phyloP scores from a whole-genome alignment of 2,888 invertebrate species.

The Xanthorhoe spadicearia region DNA sequence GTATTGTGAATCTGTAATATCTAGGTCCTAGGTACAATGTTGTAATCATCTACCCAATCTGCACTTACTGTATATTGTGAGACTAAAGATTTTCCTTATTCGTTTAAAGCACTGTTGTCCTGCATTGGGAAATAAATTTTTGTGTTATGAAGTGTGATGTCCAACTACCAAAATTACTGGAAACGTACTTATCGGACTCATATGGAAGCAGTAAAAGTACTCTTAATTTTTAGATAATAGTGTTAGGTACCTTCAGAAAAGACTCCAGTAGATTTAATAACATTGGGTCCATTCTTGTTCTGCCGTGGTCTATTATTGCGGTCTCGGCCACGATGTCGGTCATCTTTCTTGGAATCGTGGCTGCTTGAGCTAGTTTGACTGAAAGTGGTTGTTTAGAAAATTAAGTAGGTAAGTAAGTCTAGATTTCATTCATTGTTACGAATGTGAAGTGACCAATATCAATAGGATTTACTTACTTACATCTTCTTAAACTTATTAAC shows the following conservation, averaged over 20 bases:
- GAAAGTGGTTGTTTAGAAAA: background rate
- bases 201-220: no score
- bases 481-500: background rate
- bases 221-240: background rate
- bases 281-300: conserved; percentile 65
- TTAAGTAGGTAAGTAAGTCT: background rate
- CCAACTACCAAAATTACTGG: no score
- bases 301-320: conserved; percentile 63
- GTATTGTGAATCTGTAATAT: no score
- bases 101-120: no score
- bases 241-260: conserved; percentile 76
- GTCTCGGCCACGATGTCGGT: conserved; percentile 59
- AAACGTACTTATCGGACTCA: no score
- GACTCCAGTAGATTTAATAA: conserved; percentile 77
- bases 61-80: no score
- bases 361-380: conserved; percentile 49
- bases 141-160: no score
- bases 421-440: background rate
- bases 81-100: no score
- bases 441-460: background rate
- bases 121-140: no score
- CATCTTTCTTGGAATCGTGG: conserved; percentile 63
- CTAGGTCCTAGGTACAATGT: no score
- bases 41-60: no score
- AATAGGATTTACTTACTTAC: background rate